Evolutionary conservation across 2,113 vertebrate species (phyloP).

Genomic region (Himantopus leucocephalus): DNA sequence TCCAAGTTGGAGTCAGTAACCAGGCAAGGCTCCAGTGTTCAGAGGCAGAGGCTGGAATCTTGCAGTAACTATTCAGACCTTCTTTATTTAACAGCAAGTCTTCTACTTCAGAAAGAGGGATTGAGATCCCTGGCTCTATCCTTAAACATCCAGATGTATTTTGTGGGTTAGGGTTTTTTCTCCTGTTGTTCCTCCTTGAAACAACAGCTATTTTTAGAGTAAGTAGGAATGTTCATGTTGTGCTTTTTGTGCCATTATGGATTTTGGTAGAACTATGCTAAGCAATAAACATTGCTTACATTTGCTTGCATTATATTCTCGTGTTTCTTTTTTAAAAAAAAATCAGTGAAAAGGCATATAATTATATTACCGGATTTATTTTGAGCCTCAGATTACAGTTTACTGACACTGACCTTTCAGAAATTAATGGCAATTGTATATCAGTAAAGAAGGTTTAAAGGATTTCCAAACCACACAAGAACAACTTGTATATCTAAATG

Average conservation of each 20-base stretch:
- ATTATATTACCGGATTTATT: rapidly evolving
- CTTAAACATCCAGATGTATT: background rate
- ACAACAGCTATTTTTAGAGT: background rate
- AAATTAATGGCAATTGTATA: background rate
- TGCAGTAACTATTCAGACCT: background rate
- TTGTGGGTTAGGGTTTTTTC: background rate
- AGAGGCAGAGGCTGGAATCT: background rate
- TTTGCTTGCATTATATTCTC: background rate
- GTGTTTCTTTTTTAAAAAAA: background rate
- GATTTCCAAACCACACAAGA: background rate
- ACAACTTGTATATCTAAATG: background rate
- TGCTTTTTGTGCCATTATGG: background rate
- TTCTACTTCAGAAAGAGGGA: background rate
- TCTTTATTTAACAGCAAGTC: background rate
- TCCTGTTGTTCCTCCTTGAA: background rate
- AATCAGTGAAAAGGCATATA: background rate
- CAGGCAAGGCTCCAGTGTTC: background rate
- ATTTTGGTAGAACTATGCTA: background rate
- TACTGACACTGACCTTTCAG: background rate
- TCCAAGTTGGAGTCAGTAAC: background rate
- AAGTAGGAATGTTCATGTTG: background rate
- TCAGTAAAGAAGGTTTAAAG: background rate
- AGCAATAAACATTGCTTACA: background rate
- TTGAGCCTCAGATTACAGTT: background rate
- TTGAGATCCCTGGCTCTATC: background rate